A percentile compares a stretch with the other conserved stretches of the same genome.
These are phyloP conservation scores for Cydia fagiglandana DNA, from an alignment of 1,140 invertebrate genomes.

Conservation along the genomic window DNA sequence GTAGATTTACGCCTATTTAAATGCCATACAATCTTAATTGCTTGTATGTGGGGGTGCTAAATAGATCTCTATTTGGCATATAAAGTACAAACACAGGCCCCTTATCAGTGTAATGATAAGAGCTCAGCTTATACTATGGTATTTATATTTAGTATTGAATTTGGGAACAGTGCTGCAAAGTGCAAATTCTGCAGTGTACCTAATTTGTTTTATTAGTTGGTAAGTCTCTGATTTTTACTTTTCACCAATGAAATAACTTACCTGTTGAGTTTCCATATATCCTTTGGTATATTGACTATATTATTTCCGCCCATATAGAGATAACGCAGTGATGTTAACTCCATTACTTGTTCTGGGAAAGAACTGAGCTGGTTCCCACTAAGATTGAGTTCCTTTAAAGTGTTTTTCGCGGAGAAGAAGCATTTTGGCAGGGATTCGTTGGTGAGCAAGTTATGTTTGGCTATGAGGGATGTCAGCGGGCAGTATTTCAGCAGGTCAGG, in stretches of 20 bases:
- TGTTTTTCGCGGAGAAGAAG: slow-evolving; percentile 80
- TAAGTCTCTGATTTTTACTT: neutral
- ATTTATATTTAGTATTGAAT: slow-evolving; percentile 11
- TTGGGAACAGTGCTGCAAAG: neutral
- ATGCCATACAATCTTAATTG: neutral
- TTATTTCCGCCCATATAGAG: slow-evolving; percentile 95
- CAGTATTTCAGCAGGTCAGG: slow-evolving; percentile 87
- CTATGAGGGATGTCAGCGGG: slow-evolving; percentile 86
- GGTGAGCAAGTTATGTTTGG: slow-evolving; percentile 92
- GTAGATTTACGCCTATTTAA: no score
- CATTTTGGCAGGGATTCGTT: slow-evolving; percentile 92
- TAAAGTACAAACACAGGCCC: neutral
- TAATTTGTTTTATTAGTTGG: neutral
- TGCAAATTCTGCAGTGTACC: neutral
- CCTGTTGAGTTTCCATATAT: slow-evolving; percentile 89
- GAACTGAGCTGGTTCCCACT: slow-evolving; percentile 92
- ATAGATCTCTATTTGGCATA: neutral
- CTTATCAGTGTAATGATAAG: slow-evolving; percentile 13
- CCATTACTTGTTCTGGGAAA: slow-evolving; percentile 93
- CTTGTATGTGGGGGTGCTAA: neutral
- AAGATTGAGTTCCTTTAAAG: slow-evolving; percentile 91
- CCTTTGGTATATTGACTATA: slow-evolving; percentile 89
- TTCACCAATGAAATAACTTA: slow-evolving; percentile 61
- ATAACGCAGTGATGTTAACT: slow-evolving; percentile 87
- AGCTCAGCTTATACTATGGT: neutral